These are phyloP conservation scores for Penelope pileata DNA, from an alignment of 2,113 vertebrate genomes.

Conservation along the genomic window DNA sequence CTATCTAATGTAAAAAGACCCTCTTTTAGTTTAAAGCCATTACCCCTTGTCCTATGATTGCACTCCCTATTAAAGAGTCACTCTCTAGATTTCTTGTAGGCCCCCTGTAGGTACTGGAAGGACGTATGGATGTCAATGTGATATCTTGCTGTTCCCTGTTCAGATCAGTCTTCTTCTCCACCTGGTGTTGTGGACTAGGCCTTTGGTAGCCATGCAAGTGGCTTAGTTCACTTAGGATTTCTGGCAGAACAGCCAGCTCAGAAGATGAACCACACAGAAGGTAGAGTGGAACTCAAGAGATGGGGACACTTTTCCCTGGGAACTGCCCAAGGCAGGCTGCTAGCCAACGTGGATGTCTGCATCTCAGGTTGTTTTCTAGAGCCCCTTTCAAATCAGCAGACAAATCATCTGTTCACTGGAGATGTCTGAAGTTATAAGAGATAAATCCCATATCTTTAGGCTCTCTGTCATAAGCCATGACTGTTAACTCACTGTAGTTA, in stretches of 20 bases:
- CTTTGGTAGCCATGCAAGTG: neutral
- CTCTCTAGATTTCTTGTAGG: no score
- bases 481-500: neutral
- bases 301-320: neutral
- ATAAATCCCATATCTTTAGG: neutral
- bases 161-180: neutral
- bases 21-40: no score
- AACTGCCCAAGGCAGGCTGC: neutral
- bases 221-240: neutral
- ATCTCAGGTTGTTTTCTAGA: neutral
- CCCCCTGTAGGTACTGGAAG: no score
- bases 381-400: neutral
- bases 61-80: no score
- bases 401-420: neutral
- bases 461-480: neutral
- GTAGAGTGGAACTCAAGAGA: neutral
- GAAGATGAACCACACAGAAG: neutral
- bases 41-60: no score
- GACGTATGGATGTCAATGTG: rapidly evolving
- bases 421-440: neutral
- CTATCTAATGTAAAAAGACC: no score
- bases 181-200: neutral
- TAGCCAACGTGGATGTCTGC: neutral
- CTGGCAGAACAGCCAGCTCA: neutral
- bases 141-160: neutral